A percentile compares a stretch with the other conserved stretches of the same genome.
These are phyloP conservation scores for Chloroclystis v-ata DNA, from an alignment of 2,888 invertebrate genomes.

Conservation along the genomic window DNA sequence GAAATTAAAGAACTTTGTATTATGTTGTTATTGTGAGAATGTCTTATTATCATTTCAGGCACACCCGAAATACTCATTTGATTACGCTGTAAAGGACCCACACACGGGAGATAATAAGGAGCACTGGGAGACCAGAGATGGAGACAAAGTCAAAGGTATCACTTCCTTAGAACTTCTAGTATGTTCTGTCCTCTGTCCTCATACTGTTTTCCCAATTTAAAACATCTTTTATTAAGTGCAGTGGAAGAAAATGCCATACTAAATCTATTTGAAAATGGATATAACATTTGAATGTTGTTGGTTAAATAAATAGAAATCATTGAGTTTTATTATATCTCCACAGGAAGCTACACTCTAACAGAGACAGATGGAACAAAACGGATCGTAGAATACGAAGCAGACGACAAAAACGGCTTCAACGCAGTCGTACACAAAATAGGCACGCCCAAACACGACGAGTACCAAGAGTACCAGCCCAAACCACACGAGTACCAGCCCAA, in stretches of 20 bases:
- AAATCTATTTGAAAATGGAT: too few relatives aligned
- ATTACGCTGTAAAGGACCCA: constrained; percentile 79
- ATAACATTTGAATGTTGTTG: too few relatives aligned
- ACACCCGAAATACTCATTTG: constrained; percentile 78
- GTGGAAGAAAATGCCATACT: too few relatives aligned
- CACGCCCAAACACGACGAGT: constrained; percentile 53
- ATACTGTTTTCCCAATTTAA: too few relatives aligned
- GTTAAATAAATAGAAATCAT: too few relatives aligned
- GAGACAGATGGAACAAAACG: constrained; percentile 79
- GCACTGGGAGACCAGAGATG: constrained; percentile 80
- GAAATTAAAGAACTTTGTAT: too few relatives aligned
- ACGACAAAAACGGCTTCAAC: constrained; percentile 79
- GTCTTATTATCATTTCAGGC: too few relatives aligned
- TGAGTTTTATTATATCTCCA: constrained; percentile 7
- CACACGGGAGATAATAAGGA: constrained; percentile 79
- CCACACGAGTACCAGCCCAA: constrained; percentile 29
- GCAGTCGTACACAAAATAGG: constrained; percentile 78
- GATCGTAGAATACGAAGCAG: constrained; percentile 78
- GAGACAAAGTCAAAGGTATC: constrained; percentile 78
- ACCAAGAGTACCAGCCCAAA: constrained; percentile 28
- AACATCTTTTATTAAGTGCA: too few relatives aligned
- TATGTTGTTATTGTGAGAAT: too few relatives aligned
- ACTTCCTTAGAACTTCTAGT: background rate
- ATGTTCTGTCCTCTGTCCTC: background rate
- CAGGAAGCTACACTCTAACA: constrained; percentile 77